Base-by-base conservation (phyloP, 2,888 invertebrate species). In the Drosophila paranaensis region DNA sequence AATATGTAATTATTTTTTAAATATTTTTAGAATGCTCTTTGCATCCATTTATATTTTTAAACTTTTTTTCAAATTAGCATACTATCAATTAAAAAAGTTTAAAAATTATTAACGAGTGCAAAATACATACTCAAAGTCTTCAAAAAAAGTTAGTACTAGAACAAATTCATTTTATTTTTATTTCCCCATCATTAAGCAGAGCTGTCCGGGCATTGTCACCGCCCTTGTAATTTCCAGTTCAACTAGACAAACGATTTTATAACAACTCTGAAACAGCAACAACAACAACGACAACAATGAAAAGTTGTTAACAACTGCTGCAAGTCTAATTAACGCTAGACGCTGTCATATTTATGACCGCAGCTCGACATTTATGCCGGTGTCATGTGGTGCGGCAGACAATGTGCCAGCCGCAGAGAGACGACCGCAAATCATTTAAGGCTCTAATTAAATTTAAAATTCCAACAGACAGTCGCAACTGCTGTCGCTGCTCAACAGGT, bases 331-430 rank as follows among this genome's bases (percentile, higher is more conserved):
- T 81, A 81, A 63, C 61, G 54, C 30, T 71, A 40, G 60, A 54
- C 56, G 50, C 46, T 53, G 71, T 65, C 65, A 77, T 70, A 72
- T 82, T 82, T 86, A 88, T 62, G 87, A 71, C 83, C 68, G 62
- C 77, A 77, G 14, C 78, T 72, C 60, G 73, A 81, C 72, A 77
- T 67, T 67, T 67, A 81, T 81, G 62, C 51, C 46, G 60, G 60
- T 66, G 65, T 62, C 72, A 55, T 60, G 61, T 54, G 45, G 60
- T 55, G 63, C 42, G 25, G 25, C 48, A 55, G 55, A 42, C 58
- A 62, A 25, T 50, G 35, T 30, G 51, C 27, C 20, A 58, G 51
- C 74, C 75, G 33, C 75, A 64, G 74, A 55, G 20, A 20, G 58
- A 42, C 62, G 33, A 56, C 81, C 78, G 63, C 78, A 78, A 78